A percentile compares a stretch with the other conserved stretches of the same genome.
phyloP scores from a whole-genome alignment of 1,140 invertebrate species.

The Ceratosolen solmsi region DNA sequence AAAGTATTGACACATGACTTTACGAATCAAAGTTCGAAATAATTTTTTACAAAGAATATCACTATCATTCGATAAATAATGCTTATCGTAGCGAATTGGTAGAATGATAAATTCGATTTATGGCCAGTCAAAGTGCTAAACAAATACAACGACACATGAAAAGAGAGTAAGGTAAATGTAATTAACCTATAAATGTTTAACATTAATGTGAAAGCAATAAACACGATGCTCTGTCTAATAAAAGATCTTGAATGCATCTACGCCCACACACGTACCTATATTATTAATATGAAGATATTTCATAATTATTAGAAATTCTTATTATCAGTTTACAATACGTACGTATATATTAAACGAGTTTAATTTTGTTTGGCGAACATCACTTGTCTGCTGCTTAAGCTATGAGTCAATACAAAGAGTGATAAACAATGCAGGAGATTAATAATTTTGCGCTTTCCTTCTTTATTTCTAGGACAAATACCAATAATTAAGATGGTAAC shows the following conservation, averaged over 20 bases:
- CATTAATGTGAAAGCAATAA: conserved; percentile 48
- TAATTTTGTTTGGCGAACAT: neutral
- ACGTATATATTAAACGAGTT: neutral
- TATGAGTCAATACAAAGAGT: neutral
- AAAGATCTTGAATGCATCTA: conserved; percentile 19
- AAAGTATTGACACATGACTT: too few relatives aligned
- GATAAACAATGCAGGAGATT: neutral
- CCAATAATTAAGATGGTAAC: neutral
- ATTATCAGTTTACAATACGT: too few relatives aligned
- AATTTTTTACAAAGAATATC: too few relatives aligned
- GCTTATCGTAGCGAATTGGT: too few relatives aligned
- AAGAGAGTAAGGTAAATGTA: conserved; percentile 7
- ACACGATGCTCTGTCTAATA: conserved; percentile 44
- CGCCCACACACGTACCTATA: neutral
- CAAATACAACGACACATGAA: neutral
- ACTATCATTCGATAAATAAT: too few relatives aligned
- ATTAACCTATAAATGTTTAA: conserved; percentile 43
- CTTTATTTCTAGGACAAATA: neutral
- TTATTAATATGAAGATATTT: too few relatives aligned
- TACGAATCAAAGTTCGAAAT: too few relatives aligned
- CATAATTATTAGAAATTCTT: too few relatives aligned
- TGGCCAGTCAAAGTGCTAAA: conserved; percentile 1
- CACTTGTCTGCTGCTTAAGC: neutral
- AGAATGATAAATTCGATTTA: too few relatives aligned
- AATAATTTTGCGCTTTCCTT: neutral